Evolutionary conservation across 1,140 invertebrate species (phyloP).

Genomic region (Spodoptera frugiperda): DNA sequence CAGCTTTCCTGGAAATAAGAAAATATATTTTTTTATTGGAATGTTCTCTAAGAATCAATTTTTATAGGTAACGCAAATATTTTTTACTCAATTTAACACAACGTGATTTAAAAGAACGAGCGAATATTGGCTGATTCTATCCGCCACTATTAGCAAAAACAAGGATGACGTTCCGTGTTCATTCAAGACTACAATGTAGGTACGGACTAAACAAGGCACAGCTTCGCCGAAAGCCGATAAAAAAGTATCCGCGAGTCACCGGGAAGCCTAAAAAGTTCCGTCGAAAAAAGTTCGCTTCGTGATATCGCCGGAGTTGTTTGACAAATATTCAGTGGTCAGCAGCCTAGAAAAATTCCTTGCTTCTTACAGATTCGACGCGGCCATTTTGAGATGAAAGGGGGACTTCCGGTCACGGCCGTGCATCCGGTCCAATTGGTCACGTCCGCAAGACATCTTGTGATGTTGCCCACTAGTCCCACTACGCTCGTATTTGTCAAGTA

Average conservation of each 20-base stretch:
- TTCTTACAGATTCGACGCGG: slow-evolving; percentile 79
- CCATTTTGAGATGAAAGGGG: slow-evolving; percentile 81
- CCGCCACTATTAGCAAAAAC: too few species aligned
- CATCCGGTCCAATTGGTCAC: slow-evolving; percentile 76
- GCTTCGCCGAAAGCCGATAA: background rate
- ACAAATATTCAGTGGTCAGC: slow-evolving; percentile 80
- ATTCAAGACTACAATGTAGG: background rate
- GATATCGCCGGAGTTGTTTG: slow-evolving; percentile 64
- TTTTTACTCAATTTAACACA: too few species aligned
- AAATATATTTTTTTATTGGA: slow-evolving; percentile 11
- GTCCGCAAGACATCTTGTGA: slow-evolving; percentile 53
- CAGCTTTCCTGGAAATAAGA: slow-evolving; percentile 91
- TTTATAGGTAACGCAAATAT: too few species aligned
- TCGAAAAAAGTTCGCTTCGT: slow-evolving; percentile 73
- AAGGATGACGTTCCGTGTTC: too few species aligned
- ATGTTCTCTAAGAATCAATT: background rate
- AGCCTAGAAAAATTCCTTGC: slow-evolving; percentile 81
- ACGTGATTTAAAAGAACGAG: background rate
- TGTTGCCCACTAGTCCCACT: slow-evolving; percentile 39
- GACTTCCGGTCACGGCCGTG: slow-evolving; percentile 76
- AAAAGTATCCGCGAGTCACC: slow-evolving; percentile 35
- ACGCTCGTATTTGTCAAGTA: slow-evolving; percentile 61
- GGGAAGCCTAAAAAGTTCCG: slow-evolving; percentile 62
- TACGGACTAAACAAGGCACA: background rate
- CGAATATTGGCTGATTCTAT: too few species aligned